Evolutionary conservation across 2,797 vertebrate species (phyloP).

Genomic region (Phoxinus dragarum): DNA sequence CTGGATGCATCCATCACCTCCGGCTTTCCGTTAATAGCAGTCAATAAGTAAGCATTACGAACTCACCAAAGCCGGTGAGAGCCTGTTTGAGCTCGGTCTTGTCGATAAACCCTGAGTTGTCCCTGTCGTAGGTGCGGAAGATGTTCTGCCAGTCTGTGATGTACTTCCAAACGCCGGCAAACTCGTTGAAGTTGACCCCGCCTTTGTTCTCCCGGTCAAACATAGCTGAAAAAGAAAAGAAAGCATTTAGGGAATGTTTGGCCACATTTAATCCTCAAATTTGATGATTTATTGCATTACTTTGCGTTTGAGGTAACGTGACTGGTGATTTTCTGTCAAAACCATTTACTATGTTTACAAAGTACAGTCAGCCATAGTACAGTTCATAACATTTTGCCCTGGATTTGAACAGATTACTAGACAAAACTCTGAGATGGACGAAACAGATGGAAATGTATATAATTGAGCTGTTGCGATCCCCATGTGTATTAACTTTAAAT

Average conservation of each 20-base stretch:
- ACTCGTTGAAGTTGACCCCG: slow-evolving; percentile 97
- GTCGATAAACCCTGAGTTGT: slow-evolving; percentile 98
- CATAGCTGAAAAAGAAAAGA: slow-evolving; percentile 84
- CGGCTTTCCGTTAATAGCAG: slow-evolving; percentile 57
- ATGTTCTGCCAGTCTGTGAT: slow-evolving; percentile 99
- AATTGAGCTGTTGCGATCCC: not conserved
- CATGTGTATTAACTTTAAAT: not conserved
- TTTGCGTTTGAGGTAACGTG: not conserved
- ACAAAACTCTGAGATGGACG: not conserved
- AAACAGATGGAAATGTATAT: not conserved
- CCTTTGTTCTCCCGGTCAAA: slow-evolving; percentile 98
- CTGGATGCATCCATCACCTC: slow-evolving; percentile 20
- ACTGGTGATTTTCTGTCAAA: not conserved
- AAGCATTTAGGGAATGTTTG: not conserved
- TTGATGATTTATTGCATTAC: slow-evolving; percentile 15
- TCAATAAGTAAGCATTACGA: slow-evolving; percentile 63
- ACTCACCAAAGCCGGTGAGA: slow-evolving; percentile 96
- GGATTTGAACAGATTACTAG: not conserved
- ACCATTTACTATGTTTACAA: not conserved
- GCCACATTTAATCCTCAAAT: not conserved
- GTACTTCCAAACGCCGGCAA: slow-evolving; percentile 98
- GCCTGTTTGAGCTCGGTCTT: slow-evolving; percentile 97
- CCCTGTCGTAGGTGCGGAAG: slow-evolving; percentile 95
- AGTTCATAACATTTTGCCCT: too few species aligned
- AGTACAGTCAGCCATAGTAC: not conserved